phyloP scores from a whole-genome alignment of 2,888 invertebrate genomes.

The Archips crataeganus region DNA sequence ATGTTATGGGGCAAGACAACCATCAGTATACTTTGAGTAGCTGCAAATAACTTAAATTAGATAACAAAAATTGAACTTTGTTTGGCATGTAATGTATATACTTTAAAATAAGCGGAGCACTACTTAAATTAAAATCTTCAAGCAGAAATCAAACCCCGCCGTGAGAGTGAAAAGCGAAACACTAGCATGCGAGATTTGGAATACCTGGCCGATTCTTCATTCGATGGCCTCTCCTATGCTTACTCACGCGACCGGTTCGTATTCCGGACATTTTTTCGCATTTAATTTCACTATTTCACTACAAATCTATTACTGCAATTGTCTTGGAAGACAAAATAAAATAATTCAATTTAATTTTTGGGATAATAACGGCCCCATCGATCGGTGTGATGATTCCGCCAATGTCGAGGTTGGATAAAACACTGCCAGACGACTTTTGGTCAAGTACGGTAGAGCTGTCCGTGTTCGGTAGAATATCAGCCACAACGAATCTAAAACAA shows the following conservation, averaged over 20 bases:
- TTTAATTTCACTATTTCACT: constrained; percentile 21
- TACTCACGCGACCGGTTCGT: constrained; percentile 75
- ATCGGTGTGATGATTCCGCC: too few species aligned
- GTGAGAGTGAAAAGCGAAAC: constrained; percentile 60
- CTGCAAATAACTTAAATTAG: constrained; percentile 22
- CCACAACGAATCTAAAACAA: too few species aligned
- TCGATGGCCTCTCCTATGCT: constrained; percentile 71
- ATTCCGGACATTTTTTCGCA: constrained; percentile 71
- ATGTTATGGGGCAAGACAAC: constrained; percentile 33
- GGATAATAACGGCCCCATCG: too few species aligned
- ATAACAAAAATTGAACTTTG: constrained; percentile 18
- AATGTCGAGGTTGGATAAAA: too few species aligned
- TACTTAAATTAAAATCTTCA: constrained; percentile 59
- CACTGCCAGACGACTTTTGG: too few species aligned
- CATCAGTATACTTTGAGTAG: constrained; percentile 20
- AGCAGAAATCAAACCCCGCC: constrained; percentile 67
- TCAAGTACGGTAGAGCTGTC: too few species aligned
- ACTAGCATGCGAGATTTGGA: constrained; percentile 64
- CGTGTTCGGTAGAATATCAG: too few species aligned
- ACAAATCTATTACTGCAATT: constrained; percentile 22
- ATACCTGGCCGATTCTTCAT: constrained; percentile 78
- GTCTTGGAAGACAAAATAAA: constrained; percentile 44
- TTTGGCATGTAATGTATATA: constrained; percentile 10
- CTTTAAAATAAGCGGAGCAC: constrained; percentile 52
- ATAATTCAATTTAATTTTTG: too few species aligned